Conservation (phyloP, 2,888 invertebrate species). For the Hoplodrina ambigua region DNA sequence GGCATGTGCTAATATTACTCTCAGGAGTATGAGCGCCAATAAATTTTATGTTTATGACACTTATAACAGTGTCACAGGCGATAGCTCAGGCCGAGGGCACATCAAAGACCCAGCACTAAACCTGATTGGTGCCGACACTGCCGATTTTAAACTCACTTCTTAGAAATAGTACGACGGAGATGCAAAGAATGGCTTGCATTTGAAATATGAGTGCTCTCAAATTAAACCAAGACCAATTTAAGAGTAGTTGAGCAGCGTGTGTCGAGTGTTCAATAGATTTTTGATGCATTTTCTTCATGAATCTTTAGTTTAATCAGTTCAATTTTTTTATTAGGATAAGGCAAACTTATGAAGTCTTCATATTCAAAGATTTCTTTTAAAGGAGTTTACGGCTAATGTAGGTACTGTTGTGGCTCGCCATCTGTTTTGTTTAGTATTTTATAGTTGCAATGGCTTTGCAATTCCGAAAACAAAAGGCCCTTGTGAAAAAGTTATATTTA, state of each 20-base stretch:
- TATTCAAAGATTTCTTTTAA: neutral
- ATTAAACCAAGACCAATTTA: conserved; percentile 27
- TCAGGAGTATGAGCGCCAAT: conserved; percentile 32
- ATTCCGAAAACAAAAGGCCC: too few species aligned
- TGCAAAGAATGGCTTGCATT: conserved; percentile 7
- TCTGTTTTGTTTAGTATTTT: too few species aligned
- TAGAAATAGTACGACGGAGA: conserved; percentile 21
- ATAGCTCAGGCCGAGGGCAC: conserved; percentile 38
- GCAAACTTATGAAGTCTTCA: neutral
- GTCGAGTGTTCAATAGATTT: too few species aligned
- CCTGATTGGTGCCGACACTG: conserved; percentile 46
- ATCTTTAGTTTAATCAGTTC: neutral
- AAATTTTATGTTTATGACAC: conserved; percentile 57
- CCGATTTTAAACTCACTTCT: conserved; percentile 29
- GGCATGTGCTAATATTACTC: conserved; percentile 45
- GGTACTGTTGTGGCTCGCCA: too few species aligned
- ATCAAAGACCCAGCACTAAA: conserved; percentile 52
- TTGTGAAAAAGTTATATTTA: too few species aligned
- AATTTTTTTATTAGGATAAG: neutral
- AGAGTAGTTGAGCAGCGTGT: neutral
- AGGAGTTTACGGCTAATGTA: too few species aligned
- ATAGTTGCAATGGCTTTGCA: too few species aligned
- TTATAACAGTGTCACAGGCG: conserved; percentile 47
- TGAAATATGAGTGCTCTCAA: conserved; percentile 4
- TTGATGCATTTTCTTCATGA: neutral